A percentile compares a stretch with the other conserved stretches of the same genome.
These are phyloP conservation scores for Polyodon spathula DNA, from an alignment of 2,113 vertebrate genomes.

Conservation along the genomic window DNA sequence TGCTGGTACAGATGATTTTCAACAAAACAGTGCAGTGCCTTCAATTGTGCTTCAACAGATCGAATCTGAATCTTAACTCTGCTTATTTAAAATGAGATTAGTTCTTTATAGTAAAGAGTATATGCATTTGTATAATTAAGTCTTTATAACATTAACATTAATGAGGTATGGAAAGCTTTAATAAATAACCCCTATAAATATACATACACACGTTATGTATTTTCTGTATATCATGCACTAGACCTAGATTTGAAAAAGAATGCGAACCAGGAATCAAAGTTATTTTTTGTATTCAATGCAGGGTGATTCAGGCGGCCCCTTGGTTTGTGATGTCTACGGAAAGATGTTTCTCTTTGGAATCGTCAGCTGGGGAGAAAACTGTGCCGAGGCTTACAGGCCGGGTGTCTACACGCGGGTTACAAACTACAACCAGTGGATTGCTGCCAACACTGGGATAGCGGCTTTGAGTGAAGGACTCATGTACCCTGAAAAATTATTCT, in stretches of 20 bases:
- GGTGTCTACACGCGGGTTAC: constrained; percentile 56
- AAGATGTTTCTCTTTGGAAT: constrained; percentile 60
- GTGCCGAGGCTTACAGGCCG: constrained; percentile 38
- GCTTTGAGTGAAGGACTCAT: constrained; percentile 38
- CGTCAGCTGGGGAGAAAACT: constrained; percentile 57
- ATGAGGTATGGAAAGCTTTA: no score
- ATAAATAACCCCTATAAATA: background rate
- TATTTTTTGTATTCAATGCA: constrained; percentile 22
- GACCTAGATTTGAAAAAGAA: background rate
- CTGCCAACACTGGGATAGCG: constrained; percentile 29
- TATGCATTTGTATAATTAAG: no score
- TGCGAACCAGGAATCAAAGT: constrained; percentile 4
- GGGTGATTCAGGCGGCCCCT: constrained; percentile 60
- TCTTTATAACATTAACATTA: no score
- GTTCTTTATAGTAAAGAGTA: no score
- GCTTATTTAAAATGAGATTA: no score
- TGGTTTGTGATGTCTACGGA: constrained; percentile 38
- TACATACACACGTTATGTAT: background rate
- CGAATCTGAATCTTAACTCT: no score
- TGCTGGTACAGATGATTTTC: no score
- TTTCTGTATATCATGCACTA: background rate
- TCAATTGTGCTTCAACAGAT: no score
- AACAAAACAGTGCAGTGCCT: no score
- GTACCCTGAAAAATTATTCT: constrained; percentile 47
- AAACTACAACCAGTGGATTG: constrained; percentile 62